Base-by-base conservation (phyloP, 2,888 invertebrate species). In the Apoderus coryli region DNA sequence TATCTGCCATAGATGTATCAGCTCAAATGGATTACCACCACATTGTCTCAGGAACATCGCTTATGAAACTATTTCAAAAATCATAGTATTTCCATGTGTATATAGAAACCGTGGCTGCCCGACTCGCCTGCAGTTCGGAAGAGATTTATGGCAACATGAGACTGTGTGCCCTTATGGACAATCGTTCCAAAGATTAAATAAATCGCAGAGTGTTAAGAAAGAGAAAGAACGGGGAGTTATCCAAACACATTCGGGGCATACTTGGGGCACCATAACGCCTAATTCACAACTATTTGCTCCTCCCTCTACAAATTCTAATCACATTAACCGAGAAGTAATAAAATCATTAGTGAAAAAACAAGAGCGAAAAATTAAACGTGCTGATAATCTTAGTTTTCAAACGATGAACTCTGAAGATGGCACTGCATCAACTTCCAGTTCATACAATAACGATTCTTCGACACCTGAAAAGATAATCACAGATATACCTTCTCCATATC, bases 1-100 rank as follows among this genome's bases (percentile, higher is more conserved):
- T 34, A 40, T 55, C 10, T 58, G 57, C 33, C 52, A 56, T 31
- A 44, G 56, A 25, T 57, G 57, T 38, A 41, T 40, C 7, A 41
- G 43, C 14, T 38, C 45, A 5, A 49, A 52, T 16, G 50, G 50
- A 4, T 22, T 39, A 22, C 49, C 51, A 9, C 39, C 42, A 12
- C 30, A 47, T 32, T 37, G 42, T 13, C 34, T 49, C 24, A 39
- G 52, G 11, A 54, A 56, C 31, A 3, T 34, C 11, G 38, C 49
- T 3, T 52, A 55, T 31, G 56, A 56, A 40, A 44, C 31, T 9
- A 37, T 55, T 12, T 44, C 50, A 7, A 43, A 40, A 11, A 45
- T 48, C 12, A 42, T 54, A 12, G 40, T 54, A 14, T 52, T 57
- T 27, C 53, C 56, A 2, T 57, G 57, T 31, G 44, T 48, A 15